phyloP scores from a whole-genome alignment of 2,888 invertebrate genomes.

The Drosophila demipolita region DNA sequence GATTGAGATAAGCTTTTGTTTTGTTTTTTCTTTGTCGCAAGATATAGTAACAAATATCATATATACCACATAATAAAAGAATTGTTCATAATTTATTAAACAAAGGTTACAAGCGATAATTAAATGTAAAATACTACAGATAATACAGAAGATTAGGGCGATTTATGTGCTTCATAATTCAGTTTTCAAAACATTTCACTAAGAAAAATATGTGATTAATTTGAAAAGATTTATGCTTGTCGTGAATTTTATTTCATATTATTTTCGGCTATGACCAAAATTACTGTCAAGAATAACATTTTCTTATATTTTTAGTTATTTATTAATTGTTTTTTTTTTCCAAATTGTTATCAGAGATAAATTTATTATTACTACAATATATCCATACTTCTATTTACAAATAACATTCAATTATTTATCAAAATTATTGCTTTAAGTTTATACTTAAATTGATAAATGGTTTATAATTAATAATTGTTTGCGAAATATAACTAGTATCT shows the following conservation, averaged over 20 bases:
- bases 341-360: neutral
- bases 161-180: no score
- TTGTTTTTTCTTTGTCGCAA: slow-evolving; percentile 35
- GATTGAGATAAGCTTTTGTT: slow-evolving; percentile 36
- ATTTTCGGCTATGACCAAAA: slow-evolving; percentile 8
- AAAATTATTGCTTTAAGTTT: neutral
- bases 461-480: slow-evolving; percentile 31
- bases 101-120: slow-evolving; percentile 11
- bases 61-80: slow-evolving; percentile 21
- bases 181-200: neutral
- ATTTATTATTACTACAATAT: neutral
- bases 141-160: neutral
- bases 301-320: neutral
- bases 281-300: slow-evolving; percentile 4
- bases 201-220: slow-evolving; percentile 6
- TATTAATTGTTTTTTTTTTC: neutral
- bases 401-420: slow-evolving; percentile 8
- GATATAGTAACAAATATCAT: slow-evolving; percentile 13
- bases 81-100: slow-evolving; percentile 31
- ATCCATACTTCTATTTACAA: neutral
- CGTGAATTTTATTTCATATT: slow-evolving; percentile 4
- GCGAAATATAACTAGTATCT: slow-evolving; percentile 4
- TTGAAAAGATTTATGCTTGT: slow-evolving; percentile 3
- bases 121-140: slow-evolving; percentile 2
- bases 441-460: neutral